Evolutionary conservation across 2,113 vertebrate species (phyloP).

Genomic region (Garra rufa): DNA sequence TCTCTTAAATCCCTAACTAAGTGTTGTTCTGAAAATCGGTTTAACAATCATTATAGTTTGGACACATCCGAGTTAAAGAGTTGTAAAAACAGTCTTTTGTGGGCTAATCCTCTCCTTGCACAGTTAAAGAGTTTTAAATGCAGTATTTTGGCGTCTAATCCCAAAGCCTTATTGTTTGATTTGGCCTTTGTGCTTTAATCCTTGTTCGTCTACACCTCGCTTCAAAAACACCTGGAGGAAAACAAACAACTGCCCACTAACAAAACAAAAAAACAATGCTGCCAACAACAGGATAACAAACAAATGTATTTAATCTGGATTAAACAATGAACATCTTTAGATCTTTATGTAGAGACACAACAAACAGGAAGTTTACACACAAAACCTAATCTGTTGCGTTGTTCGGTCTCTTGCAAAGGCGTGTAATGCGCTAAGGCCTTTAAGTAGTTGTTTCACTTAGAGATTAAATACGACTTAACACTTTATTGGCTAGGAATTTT

Average conservation of each 20-base stretch:
- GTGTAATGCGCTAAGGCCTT: conserved; percentile 7
- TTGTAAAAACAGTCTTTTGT: conserved; percentile 27
- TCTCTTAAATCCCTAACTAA: not conserved
- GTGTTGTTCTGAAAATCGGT: conserved; percentile 42
- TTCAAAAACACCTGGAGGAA: conserved; percentile 21
- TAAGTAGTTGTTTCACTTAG: not conserved
- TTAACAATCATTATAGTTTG: conserved; percentile 20
- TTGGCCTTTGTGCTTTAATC: conserved; percentile 33
- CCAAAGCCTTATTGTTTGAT: conserved; percentile 43
- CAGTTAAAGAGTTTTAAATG: conserved; percentile 34
- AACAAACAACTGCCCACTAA: conserved; percentile 23
- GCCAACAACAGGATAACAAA: conserved; percentile 28
- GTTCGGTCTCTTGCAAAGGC: not conserved
- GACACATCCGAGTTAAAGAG: not conserved
- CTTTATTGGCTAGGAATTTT: not conserved
- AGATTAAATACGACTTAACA: not conserved
- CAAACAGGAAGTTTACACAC: not conserved
- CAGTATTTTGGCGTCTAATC: conserved; percentile 44
- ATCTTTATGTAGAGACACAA: conserved; percentile 33
- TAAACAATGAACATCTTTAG: conserved; percentile 37
- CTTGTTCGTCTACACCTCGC: conserved; percentile 24
- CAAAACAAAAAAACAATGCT: conserved; percentile 32
- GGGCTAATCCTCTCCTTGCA: conserved; percentile 29
- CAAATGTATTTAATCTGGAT: conserved; percentile 40
- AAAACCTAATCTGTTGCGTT: conserved; percentile 12